Evolutionary conservation across 2,888 invertebrate genomes (phyloP), one percentile per base, ranked within the genome.

Genomic region (Himalopsyche tibetana): DNA sequence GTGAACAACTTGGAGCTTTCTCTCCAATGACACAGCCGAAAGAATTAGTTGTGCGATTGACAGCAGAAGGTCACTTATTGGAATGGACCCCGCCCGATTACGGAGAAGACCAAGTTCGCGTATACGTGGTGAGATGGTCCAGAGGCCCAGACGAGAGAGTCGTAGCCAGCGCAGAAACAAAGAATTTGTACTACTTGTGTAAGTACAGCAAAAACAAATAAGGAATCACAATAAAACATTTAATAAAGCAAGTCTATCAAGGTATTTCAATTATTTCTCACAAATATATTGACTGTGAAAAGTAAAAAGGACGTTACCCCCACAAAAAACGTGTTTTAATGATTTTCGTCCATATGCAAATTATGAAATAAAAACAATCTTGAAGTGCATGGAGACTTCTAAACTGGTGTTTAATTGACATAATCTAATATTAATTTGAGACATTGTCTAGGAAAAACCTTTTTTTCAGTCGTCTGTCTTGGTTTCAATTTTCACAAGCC

Each of bases 31-130:
- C 94, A 80, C 94, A 95, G 84, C 96, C 95, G 5, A 92, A 94
- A 90, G 96, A 96, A 90, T 94, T 98, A 85, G 94, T 95, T 84
- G 95, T 96, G 83, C 94, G 95, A 45, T 94, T 95, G 86, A 95
- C 96, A 80, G 95, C 95, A 83, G 96, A 96, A 88, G 97, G 97
- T 42, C 96, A 96, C 91, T 92, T 96, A 84, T 94, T 98, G 74
- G 95, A 95, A 86, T 97, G 97, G 97, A 93, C 95, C 87, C 94
- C 94, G 85, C 96, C 96, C 0, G 92, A 92, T 42, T 92, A 93
- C 86, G 95, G 94, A 0, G 91, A 92, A 87, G 94, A 94, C 45
- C 91, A 91, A 63, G 91, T 96, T 40, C 92, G 94, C 85, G 91
- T 94, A 79, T 97, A 96, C 90, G 92, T 94, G 8, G 94, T 97